Conservation (phyloP, 2,797 vertebrate species). For the Momotus momota region DNA sequence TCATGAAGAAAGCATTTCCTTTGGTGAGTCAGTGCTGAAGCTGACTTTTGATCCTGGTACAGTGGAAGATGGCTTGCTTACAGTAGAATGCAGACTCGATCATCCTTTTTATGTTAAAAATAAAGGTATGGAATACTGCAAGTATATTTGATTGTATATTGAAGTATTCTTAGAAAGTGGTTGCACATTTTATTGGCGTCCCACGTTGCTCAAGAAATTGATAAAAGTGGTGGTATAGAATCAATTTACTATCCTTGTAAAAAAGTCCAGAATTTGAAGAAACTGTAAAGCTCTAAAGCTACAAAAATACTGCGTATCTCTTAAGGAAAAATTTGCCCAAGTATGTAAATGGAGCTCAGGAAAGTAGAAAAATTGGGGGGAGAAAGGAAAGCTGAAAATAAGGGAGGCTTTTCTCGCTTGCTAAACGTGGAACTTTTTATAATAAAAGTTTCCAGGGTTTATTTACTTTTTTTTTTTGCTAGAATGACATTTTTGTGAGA, state of each 20-base stretch:
- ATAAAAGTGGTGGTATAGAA: neutral
- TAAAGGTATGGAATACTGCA: conserved; percentile 87
- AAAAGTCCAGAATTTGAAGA: neutral
- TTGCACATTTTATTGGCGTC: neutral
- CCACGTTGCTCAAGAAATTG: neutral
- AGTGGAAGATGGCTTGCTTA: conserved; percentile 88
- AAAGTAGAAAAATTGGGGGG: neutral
- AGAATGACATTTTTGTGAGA: neutral
- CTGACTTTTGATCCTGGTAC: conserved; percentile 97
- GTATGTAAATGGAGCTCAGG: neutral
- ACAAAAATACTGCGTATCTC: neutral
- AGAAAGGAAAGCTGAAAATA: neutral
- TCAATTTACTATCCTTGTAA: neutral
- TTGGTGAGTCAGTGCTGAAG: conserved; percentile 93
- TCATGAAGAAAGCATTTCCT: conserved; percentile 93
- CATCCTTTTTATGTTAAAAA: conserved; percentile 98
- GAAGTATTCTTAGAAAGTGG: neutral
- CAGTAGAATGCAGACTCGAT: conserved; percentile 94
- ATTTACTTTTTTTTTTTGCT: neutral
- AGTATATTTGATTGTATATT: neutral
- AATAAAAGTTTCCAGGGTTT: neutral
- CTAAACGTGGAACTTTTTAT: neutral
- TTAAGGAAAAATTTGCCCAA: neutral
- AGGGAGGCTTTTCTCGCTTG: neutral
- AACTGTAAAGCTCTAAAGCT: neutral